These are phyloP conservation scores for Globia sparganii DNA, from an alignment of 2,888 invertebrate genomes.

Conservation along the genomic window DNA sequence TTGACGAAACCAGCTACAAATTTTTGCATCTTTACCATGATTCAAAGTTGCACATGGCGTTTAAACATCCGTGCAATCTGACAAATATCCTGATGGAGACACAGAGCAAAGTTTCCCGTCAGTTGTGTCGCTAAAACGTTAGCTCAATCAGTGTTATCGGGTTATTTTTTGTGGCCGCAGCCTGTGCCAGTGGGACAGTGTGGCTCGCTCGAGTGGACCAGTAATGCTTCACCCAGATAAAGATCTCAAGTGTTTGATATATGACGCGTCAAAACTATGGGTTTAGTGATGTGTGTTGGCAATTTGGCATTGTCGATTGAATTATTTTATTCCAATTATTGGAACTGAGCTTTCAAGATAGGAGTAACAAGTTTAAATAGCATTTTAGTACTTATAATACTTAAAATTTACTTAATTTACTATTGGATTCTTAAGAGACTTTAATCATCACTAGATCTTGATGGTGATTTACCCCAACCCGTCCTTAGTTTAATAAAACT, in stretches of 20 bases:
- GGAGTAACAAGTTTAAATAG: not conserved
- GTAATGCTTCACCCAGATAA: conserved; percentile 75
- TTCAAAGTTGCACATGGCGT: not conserved
- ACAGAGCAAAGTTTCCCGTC: conserved; percentile 22
- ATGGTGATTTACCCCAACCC: not conserved
- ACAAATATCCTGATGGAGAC: conserved; percentile 26
- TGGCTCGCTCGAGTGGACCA: conserved; percentile 67
- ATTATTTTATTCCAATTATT: not conserved
- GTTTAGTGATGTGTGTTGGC: conserved; percentile 66
- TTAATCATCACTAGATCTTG: not conserved
- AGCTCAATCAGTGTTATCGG: conserved; percentile 63
- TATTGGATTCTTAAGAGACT: not conserved
- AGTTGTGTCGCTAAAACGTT: conserved; percentile 43
- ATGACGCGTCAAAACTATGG: conserved; percentile 66
- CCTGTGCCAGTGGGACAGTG: conserved; percentile 12
- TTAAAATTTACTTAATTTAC: not conserved
- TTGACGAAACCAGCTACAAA: not conserved
- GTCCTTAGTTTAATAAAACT: not conserved
- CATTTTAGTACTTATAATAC: not conserved
- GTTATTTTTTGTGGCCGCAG: conserved; percentile 61
- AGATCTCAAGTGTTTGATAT: conserved; percentile 78
- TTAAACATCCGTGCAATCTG: conserved; percentile 27
- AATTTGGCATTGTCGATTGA: conserved; percentile 32
- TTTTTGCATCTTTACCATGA: not conserved
- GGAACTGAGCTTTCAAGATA: not conserved